phyloP scores from a whole-genome alignment of 2,888 invertebrate species.

The Ypsolopha scabrella region DNA sequence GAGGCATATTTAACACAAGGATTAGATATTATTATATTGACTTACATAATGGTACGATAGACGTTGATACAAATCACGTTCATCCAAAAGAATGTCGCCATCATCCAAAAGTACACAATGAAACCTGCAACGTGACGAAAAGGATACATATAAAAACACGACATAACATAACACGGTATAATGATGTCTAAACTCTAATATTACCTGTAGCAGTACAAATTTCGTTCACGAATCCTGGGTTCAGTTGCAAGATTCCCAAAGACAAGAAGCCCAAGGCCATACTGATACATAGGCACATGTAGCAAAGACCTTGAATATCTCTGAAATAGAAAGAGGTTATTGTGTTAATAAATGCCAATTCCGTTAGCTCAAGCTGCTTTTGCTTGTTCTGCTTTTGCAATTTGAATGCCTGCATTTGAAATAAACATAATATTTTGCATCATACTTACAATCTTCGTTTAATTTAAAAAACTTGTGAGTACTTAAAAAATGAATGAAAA shows the following conservation, averaged over 20 bases:
- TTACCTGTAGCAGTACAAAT: constrained; percentile 69
- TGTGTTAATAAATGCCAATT: neutral
- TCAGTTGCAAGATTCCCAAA: constrained; percentile 69
- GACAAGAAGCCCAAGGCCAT: constrained; percentile 70
- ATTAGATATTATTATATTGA: neutral
- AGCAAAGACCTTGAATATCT: constrained; percentile 74
- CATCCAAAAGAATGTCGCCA: constrained; percentile 80
- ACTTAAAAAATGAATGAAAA: too few species aligned
- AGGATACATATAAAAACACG: neutral
- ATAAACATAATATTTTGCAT: too few species aligned
- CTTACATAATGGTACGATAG: constrained; percentile 61
- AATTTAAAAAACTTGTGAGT: too few species aligned
- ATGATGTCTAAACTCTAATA: constrained; percentile 5
- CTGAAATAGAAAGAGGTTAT: constrained; percentile 24
- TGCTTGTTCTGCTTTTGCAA: too few species aligned
- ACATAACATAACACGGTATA: too few species aligned
- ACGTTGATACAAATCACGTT: constrained; percentile 77
- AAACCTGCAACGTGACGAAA: constrained; percentile 47
- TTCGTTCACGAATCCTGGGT: constrained; percentile 31
- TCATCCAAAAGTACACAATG: constrained; percentile 70
- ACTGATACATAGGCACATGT: constrained; percentile 71
- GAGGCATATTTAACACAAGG: neutral
- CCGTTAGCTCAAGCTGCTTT: too few species aligned
- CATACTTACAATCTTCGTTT: too few species aligned
- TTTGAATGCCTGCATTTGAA: too few species aligned